Conservation (phyloP, 1,140 invertebrate genomes). For the Vanessa tameamea region DNA sequence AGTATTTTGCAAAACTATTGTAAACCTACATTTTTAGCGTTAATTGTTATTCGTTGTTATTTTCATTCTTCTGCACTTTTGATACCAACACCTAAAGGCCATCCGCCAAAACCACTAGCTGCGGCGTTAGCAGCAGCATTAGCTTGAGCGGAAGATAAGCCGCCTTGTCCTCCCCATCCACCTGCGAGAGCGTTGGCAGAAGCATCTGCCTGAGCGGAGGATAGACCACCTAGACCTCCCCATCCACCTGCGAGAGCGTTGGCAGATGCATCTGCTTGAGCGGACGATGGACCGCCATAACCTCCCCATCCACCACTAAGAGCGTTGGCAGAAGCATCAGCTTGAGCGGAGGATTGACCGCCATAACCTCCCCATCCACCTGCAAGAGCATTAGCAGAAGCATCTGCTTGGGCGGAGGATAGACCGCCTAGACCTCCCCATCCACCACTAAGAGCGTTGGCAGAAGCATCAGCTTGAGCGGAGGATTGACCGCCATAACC, state of each 20-base stretch:
- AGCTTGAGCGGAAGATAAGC: constrained; percentile 36
- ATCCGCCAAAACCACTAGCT: neutral
- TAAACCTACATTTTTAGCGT: constrained; percentile 9
- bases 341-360: constrained; percentile 24
- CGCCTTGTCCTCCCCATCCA: constrained; percentile 12
- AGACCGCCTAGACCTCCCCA: constrained; percentile 3
- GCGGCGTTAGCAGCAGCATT: constrained; percentile 13
- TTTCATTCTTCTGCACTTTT: neutral
- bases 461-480: constrained; percentile 31
- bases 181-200: constrained; percentile 2
- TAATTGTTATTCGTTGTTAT: neutral
- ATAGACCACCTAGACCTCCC: constrained; percentile 18
- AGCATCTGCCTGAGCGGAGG: constrained; percentile 33
- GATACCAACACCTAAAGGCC: neutral
- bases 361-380: constrained; percentile 24
- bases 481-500: neutral
- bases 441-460: constrained; percentile 20
- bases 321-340: constrained; percentile 24
- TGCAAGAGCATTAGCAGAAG: constrained; percentile 6
- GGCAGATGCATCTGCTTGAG: constrained; percentile 30
- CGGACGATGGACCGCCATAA: constrained; percentile 23
- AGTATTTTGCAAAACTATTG: neutral
- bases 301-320: constrained; percentile 28
- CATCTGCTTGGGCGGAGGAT: neutral
- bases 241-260: neutral